These are phyloP conservation scores for Nesometra sesokonis DNA, from an alignment of 35 echinoderm and acorn worm species.

Conservation along the genomic window DNA sequence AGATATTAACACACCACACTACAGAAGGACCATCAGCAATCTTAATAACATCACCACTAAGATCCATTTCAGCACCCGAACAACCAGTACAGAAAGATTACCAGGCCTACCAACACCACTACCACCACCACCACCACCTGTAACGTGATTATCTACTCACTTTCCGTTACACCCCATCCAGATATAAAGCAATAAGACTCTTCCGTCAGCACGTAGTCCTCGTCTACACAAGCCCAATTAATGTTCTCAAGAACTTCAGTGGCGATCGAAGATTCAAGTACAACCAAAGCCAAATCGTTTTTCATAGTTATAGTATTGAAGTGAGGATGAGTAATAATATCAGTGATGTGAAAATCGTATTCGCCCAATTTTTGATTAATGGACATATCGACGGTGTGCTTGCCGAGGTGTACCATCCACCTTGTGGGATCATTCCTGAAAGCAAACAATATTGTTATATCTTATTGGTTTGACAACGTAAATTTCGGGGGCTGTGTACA, in stretches of 20 bases:
- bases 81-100: no score
- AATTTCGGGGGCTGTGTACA: background rate
- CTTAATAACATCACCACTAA: no score
- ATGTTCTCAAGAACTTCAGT: slow-evolving; percentile 28
- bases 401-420: slow-evolving; percentile 76
- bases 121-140: no score
- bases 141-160: slow-evolving; percentile 53
- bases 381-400: slow-evolving; percentile 7
- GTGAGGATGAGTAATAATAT: slow-evolving; percentile 29
- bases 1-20: no score
- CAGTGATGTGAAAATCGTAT: background rate
- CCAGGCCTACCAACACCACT: no score
- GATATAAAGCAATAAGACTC: slow-evolving; percentile 44
- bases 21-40: no score
- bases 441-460: background rate
- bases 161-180: slow-evolving; percentile 69
- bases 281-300: slow-evolving; percentile 52
- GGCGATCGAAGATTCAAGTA: background rate
- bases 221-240: slow-evolving; percentile 51
- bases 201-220: background rate
- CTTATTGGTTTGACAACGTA: background rate
- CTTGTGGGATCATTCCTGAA: slow-evolving; percentile 2
- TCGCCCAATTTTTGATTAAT: background rate
- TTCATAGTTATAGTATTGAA: slow-evolving; percentile 13
- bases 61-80: no score